Conservation (phyloP, 2,113 vertebrate genomes). For the Hemibagrus wyckioides region DNA sequence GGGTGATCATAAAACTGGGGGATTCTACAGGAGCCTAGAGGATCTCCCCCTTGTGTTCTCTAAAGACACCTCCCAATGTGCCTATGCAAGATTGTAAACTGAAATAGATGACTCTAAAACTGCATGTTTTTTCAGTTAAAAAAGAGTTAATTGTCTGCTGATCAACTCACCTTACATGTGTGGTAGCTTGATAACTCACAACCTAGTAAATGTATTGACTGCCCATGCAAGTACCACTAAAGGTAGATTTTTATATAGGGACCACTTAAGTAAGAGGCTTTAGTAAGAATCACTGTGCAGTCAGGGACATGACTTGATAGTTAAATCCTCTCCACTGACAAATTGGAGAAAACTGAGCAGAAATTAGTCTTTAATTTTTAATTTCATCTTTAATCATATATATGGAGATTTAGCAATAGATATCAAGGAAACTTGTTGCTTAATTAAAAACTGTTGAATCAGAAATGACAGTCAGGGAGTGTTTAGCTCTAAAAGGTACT, state of each 20-base stretch:
- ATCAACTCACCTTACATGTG: no score
- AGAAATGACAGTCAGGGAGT: conserved; percentile 8
- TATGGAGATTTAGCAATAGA: neutral
- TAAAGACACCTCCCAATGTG: no score
- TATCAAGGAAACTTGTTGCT: neutral
- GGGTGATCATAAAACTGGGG: no score
- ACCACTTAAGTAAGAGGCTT: conserved; percentile 9
- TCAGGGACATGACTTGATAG: conserved; percentile 16
- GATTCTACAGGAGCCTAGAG: no score
- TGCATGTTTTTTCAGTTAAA: no score
- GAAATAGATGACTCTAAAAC: no score
- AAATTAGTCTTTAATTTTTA: conserved; percentile 16
- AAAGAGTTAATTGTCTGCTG: no score
- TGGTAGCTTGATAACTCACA: no score
- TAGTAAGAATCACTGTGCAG: neutral
- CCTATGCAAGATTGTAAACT: no score
- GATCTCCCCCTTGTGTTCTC: no score
- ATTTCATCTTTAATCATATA: conserved; percentile 30
- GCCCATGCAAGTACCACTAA: no score
- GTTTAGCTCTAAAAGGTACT: conserved; percentile 8
- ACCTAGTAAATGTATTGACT: no score
- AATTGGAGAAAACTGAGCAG: conserved; percentile 12
- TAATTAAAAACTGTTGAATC: conserved; percentile 45
- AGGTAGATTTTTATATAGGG: neutral
- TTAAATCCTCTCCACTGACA: conserved; percentile 9